Evolutionary conservation across 1,140 invertebrate genomes (phyloP).

Genomic region (Meloidogyne exigua): DNA sequence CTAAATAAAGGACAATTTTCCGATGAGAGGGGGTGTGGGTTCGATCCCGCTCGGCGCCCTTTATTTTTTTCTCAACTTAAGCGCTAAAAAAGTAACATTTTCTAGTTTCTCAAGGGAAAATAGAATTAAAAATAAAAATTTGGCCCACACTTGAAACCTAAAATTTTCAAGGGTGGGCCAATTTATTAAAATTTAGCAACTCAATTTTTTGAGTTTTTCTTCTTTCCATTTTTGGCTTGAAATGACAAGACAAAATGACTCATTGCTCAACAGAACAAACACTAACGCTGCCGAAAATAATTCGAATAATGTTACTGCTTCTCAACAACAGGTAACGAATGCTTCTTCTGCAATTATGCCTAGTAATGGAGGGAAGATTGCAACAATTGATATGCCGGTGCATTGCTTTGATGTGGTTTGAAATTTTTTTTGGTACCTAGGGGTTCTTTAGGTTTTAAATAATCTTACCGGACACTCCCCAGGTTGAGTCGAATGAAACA

Average conservation of each 20-base stretch:
- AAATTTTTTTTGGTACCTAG: not conserved
- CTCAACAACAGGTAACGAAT: not conserved
- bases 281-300: not conserved
- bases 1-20: no score
- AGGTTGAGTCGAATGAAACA: no score
- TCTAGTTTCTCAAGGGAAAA: no score
- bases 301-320: not conserved
- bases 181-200: not conserved
- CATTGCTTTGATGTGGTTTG: conserved; percentile 57
- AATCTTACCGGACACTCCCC: no score
- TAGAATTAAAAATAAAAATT: not conserved
- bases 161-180: not conserved
- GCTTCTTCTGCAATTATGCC: no score
- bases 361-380: not conserved
- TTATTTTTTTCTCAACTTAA: no score
- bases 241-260: conserved; percentile 4
- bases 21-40: no score
- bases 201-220: not conserved
- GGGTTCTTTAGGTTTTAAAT: not conserved
- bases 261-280: not conserved
- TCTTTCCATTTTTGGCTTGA: not conserved
- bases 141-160: not conserved
- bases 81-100: no score
- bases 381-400: conserved; percentile 50
- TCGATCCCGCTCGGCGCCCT: not conserved